Percentiles rank a stretch among this genome's conserved stretches.
Conservation (phyloP, 2,113 vertebrate species). For the Coreoperca whiteheadi region DNA sequence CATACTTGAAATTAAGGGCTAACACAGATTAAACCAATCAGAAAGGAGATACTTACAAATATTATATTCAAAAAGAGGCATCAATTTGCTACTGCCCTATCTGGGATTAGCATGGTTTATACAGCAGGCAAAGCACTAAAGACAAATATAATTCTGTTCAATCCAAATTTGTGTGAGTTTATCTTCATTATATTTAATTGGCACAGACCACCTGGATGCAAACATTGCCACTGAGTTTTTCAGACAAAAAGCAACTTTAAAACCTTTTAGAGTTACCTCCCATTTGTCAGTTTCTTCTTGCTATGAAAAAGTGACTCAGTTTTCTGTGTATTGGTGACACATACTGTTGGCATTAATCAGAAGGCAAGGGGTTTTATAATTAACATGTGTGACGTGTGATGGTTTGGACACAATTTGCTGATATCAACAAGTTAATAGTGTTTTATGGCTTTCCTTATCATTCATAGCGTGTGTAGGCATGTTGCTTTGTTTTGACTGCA, state of each 20-base stretch:
- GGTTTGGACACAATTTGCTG: not conserved
- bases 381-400: not conserved
- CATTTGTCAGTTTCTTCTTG: not conserved
- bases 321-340: constrained; percentile 13
- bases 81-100: not conserved
- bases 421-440: not conserved
- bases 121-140: not conserved
- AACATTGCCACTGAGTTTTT: not conserved
- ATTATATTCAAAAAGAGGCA: not conserved
- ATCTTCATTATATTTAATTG: not conserved
- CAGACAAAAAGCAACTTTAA: not conserved
- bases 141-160: not conserved
- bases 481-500: constrained; percentile 28
- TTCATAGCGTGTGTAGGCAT: not conserved
- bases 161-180: not conserved
- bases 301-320: constrained; percentile 4
- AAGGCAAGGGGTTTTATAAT: not conserved
- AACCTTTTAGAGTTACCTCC: not conserved
- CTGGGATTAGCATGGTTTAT: not conserved
- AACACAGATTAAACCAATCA: not conserved
- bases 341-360: constrained; percentile 12
- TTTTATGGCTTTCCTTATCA: constrained; percentile 12
- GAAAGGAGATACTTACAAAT: not conserved
- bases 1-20: not conserved
- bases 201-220: not conserved